Evolutionary conservation across 2,113 vertebrate species (phyloP).

Genomic region (Sitta europaea): DNA sequence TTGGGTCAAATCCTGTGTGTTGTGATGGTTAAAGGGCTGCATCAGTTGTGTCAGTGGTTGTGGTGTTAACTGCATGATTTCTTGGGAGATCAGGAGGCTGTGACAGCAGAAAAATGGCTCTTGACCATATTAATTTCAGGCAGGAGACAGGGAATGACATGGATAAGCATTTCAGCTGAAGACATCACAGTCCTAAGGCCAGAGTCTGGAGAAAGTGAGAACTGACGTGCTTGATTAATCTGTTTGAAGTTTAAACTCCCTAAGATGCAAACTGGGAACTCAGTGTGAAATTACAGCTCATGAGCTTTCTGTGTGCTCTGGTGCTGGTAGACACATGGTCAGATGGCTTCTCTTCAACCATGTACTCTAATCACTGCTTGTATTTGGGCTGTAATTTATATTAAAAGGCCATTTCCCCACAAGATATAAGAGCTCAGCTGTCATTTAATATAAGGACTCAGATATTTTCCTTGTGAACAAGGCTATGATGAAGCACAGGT

Average conservation of each 20-base stretch:
- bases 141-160: background rate
- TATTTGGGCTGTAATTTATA: background rate
- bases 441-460: background rate
- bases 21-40: background rate
- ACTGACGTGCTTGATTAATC: background rate
- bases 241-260: background rate
- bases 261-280: background rate
- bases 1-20: background rate
- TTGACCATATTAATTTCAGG: background rate
- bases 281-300: background rate
- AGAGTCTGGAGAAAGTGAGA: background rate
- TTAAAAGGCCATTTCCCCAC: background rate
- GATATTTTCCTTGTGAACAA: background rate
- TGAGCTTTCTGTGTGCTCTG: background rate
- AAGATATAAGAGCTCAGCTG: background rate
- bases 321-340: accelerated
- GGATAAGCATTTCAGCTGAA: background rate
- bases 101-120: background rate
- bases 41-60: background rate
- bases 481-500: background rate
- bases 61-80: background rate
- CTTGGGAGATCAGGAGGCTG: background rate
- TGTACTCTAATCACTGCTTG: background rate
- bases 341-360: background rate
- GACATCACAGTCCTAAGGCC: background rate